A percentile compares a stretch with the other conserved stretches of the same genome.
Evolutionary conservation across 2,888 invertebrate genomes (phyloP).

Genomic region (Morinoia aosen): DNA sequence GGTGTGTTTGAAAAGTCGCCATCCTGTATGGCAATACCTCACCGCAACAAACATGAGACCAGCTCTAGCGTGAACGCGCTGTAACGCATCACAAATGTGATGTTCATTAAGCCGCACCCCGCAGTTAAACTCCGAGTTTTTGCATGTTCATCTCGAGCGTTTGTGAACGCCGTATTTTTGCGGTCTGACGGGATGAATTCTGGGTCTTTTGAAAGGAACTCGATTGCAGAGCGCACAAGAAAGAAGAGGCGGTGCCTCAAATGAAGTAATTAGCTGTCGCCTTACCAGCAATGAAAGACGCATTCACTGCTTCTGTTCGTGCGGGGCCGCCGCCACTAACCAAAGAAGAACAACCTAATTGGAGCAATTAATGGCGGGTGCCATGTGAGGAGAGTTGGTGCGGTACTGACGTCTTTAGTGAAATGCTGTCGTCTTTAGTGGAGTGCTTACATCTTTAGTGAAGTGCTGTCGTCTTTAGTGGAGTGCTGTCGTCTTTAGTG

Average conservation of each 20-base stretch:
- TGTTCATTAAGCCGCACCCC: background rate
- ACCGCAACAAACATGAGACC: background rate
- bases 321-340: background rate
- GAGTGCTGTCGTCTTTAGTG: background rate
- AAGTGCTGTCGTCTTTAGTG: background rate
- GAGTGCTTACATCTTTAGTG: background rate
- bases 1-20: too few relatives aligned
- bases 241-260: slow-evolving; percentile 5
- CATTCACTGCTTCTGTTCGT: background rate
- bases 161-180: background rate
- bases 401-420: background rate
- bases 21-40: background rate
- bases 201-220: background rate
- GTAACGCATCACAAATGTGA: background rate
- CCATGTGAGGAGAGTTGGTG: background rate
- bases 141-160: background rate
- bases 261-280: slow-evolving; percentile 15
- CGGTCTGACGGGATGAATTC: background rate
- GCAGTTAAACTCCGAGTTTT: background rate
- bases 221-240: background rate
- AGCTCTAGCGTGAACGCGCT: background rate
- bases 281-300: background rate
- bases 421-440: background rate
- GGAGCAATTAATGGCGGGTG: background rate
- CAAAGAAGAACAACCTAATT: slow-evolving; percentile 31